Percentiles rank a stretch among this genome's conserved stretches.
Evolutionary conservation across 1,140 invertebrate genomes (phyloP).

Genomic region (Sitodiplosis mosellana): DNA sequence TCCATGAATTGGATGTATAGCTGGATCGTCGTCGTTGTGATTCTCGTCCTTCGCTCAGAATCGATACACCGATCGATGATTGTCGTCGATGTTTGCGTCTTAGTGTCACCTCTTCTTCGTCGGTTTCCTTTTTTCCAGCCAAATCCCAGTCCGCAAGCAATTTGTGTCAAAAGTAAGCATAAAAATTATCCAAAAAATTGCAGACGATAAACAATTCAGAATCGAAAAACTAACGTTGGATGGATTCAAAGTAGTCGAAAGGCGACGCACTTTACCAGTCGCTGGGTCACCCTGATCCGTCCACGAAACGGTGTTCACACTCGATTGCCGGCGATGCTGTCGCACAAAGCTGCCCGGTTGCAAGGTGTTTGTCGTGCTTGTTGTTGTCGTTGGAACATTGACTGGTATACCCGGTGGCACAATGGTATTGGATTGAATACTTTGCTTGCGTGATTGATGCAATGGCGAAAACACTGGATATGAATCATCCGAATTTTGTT

Average conservation of each 20-base stretch:
- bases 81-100: constrained; percentile 20
- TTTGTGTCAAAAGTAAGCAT: too few species aligned
- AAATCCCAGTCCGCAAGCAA: constrained; percentile 8
- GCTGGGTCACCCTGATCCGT: constrained; percentile 10
- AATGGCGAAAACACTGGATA: constrained; percentile 71
- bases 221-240: not conserved
- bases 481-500: constrained; percentile 47
- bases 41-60: constrained; percentile 18
- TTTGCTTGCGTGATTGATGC: constrained; percentile 12
- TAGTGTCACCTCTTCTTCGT: constrained; percentile 14
- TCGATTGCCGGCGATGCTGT: constrained; percentile 19
- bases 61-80: constrained; percentile 16
- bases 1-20: constrained; percentile 9
- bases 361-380: constrained; percentile 4
- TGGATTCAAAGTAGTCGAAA: not conserved
- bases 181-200: too few species aligned
- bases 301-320: constrained; percentile 24
- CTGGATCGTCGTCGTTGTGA: constrained; percentile 9
- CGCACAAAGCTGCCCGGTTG: constrained; percentile 3
- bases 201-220: not conserved
- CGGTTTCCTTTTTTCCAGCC: constrained; percentile 7
- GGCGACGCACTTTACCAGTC: not conserved
- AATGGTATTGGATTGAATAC: not conserved
- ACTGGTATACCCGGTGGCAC: not conserved
- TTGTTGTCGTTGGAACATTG: constrained; percentile 10